Percentiles rank a stretch among this genome's conserved stretches.
Conservation (phyloP, 2,888 invertebrate genomes). For the Carterocephalus palaemon region DNA sequence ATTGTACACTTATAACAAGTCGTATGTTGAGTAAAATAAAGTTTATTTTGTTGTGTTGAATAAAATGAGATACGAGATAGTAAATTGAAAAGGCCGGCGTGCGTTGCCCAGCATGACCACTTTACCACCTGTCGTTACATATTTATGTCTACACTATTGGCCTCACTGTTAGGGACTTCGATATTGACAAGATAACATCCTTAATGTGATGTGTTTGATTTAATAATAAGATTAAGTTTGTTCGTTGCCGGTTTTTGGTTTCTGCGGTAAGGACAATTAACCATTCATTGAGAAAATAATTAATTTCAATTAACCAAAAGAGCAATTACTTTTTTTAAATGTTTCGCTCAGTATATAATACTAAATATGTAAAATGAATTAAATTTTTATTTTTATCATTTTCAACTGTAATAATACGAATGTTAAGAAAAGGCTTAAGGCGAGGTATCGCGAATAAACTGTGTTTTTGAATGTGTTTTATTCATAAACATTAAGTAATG, state of each 20-base stretch:
- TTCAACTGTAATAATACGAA: no score
- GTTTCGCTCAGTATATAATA: neutral
- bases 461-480: no score
- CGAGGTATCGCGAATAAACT: no score
- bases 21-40: slow-evolving; percentile 29
- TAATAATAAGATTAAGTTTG: slow-evolving; percentile 78
- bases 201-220: slow-evolving; percentile 81
- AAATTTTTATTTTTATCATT: no score
- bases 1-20: slow-evolving; percentile 25
- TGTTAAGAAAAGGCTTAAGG: no score
- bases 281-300: slow-evolving; percentile 40
- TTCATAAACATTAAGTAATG: no score
- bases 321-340: slow-evolving; percentile 3
- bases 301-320: slow-evolving; percentile 14
- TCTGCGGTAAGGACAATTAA: slow-evolving; percentile 58
- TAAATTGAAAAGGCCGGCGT: slow-evolving; percentile 54
- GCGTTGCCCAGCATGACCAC: slow-evolving; percentile 76
- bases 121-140: slow-evolving; percentile 79
- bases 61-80: slow-evolving; percentile 38
- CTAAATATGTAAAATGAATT: neutral
- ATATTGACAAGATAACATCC: slow-evolving; percentile 80
- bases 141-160: slow-evolving; percentile 79
- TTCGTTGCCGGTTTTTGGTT: slow-evolving; percentile 57
- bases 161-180: slow-evolving; percentile 78
- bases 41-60: slow-evolving; percentile 53